Base-by-base conservation (phyloP, 2,888 invertebrate genomes). In the Diogma glabrata region DNA sequence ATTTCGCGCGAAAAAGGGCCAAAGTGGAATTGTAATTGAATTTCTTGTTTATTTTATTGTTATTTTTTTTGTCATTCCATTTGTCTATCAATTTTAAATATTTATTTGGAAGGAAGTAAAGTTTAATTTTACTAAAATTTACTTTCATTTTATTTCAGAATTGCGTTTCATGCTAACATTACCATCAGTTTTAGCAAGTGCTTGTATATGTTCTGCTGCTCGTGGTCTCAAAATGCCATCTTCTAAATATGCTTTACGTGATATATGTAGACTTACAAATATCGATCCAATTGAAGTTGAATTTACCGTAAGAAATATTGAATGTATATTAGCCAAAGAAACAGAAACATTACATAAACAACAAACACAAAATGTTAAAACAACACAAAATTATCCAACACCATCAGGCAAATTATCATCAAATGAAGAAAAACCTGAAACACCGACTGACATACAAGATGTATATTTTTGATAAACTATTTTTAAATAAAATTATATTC, bases 131-230 rank as follows among this genome's bases (percentile, higher is more conserved):
- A 40, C 10, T 20, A 6, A 19, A 30, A 17, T 26, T 47, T 47
- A 26, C 30, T 54, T 57, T 59, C 58, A 55, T 57, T 59, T 63
- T 63, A 57, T 72, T 70, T 28, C 71, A 78, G 80, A 79, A 63
- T 74, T 76, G 52, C 72, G 72, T 50, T 72, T 78, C 57, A 74
- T 78, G 58, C 72, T 73, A 64, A 74, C 73, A 38, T 71, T 74
- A 12, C 76, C 79, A 10, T 78, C 79, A 2, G 60, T 77, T 61
- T 73, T 79, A 19, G 77, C 78, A 2, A 72, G 76, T 4, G 75
- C 76, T 3, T 75, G 76, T 58, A 69, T 79, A 36, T 72, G 73
- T 45, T 74, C 77, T 1, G 76, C 78, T 3, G 70, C 73, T 7
- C 67, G 72, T 43, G 77, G 76, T 3, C 58, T 72, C 30, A 70